A percentile compares a stretch with the other conserved stretches of the same genome.
Conservation (phyloP, 2,797 vertebrate genomes). For the Poliocrania exsul region DNA sequence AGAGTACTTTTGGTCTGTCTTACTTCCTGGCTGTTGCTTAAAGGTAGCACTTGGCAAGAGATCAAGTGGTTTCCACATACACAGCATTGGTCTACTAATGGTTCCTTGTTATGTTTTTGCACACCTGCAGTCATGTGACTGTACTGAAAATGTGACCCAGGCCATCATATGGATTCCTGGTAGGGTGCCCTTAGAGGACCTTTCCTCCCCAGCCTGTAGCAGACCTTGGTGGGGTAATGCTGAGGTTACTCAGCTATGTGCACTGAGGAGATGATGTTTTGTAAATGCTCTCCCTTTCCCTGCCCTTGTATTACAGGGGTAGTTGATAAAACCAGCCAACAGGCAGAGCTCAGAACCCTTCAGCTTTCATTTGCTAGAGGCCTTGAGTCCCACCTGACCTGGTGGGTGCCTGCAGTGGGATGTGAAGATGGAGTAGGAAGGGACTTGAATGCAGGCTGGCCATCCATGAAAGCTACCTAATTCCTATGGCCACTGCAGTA, state of each 20-base stretch:
- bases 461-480: neutral
- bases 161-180: accelerated
- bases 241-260: accelerated
- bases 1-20: neutral
- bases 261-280: neutral
- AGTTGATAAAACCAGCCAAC: neutral
- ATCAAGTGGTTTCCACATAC: neutral
- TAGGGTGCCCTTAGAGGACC: neutral
- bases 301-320: neutral
- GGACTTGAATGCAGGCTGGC: neutral
- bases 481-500: neutral
- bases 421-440: neutral
- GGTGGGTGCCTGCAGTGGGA: neutral
- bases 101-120: conserved; percentile 11
- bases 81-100: neutral
- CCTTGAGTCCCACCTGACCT: neutral
- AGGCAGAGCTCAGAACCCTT: neutral
- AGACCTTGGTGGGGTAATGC: neutral
- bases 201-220: neutral
- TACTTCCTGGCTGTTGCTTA: neutral
- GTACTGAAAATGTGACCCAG: neutral
- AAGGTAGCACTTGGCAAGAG: neutral
- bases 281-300: neutral
- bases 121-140: conserved; percentile 11
- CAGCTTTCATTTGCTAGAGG: neutral